phyloP scores from a whole-genome alignment of 1,140 invertebrate species.

The Druon quercuslanigerum region DNA sequence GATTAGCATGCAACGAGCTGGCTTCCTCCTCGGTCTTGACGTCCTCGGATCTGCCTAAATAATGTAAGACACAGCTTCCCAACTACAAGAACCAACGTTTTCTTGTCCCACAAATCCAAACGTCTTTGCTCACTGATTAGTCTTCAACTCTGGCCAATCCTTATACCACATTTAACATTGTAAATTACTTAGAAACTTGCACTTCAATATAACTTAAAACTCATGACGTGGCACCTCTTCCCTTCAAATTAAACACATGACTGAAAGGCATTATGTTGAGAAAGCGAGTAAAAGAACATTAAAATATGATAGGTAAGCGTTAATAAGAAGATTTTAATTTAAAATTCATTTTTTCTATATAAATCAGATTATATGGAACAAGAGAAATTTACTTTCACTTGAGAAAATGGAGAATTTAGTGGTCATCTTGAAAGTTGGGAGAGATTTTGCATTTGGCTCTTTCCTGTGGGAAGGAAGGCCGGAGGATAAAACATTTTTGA shows the following conservation, averaged over 20 bases:
- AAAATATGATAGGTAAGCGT: too few relatives aligned
- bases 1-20: conserved; percentile 72
- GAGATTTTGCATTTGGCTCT: conserved; percentile 48
- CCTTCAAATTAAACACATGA: too few relatives aligned
- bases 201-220: too few relatives aligned
- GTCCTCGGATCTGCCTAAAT: conserved; percentile 70
- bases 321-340: too few relatives aligned
- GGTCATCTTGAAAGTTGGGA: conserved; percentile 8
- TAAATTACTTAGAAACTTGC: background rate
- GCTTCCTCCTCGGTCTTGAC: conserved; percentile 53
- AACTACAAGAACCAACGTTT: conserved; percentile 21
- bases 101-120: conserved; percentile 17
- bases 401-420: background rate
- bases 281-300: too few relatives aligned
- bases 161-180: background rate
- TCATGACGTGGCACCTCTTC: too few relatives aligned
- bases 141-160: background rate
- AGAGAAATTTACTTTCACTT: conserved; percentile 2
- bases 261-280: too few relatives aligned
- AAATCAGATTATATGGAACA: background rate
- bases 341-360: too few relatives aligned
- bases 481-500: conserved; percentile 75
- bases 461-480: conserved; percentile 48
- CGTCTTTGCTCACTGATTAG: conserved; percentile 11
- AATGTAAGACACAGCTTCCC: conserved; percentile 62